Evolutionary conservation across 92 coral and sea anemone species (phyloP), one percentile per base, ranked within the genome.

Genomic region (Scolanthus callimorphus): DNA sequence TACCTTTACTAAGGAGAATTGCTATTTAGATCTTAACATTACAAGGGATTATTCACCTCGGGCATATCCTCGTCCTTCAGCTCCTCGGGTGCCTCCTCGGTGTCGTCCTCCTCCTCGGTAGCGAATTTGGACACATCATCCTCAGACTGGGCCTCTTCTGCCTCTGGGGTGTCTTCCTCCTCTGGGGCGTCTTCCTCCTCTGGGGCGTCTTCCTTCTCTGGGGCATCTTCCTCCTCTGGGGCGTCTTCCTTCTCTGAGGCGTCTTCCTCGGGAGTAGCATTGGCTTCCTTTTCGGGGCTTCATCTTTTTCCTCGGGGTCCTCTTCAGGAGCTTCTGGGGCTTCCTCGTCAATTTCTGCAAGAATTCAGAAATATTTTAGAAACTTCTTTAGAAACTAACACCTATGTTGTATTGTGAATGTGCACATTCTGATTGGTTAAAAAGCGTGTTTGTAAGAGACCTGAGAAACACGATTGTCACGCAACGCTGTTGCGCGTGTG

Each of bases 251-350:
- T 15, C 28, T 57, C 63, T 13, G 12, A 44, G 24, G 49, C n/a
- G 13, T 26, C 49, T 2, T 37, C 63, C 63, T 57, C 26, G 27
- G n/a, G 30, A 25, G 30, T 28, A 4, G 29, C 51, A 0, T 20
- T 10, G 28, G 20, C 52, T 9, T 45, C 27, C 10, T 38, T 29
- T 34, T 15, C 6, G 15, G 41, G 15, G 41, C 41, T 6, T 34
- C 41, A 6, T 34, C 41, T 6, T 34, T 15, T 34, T 15, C 41
- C 65, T 51, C 57, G 12, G 29, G 6, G 17, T 47, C 68, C 25
- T 47, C 68, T 31, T 62, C 68, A n/a, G 68, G 68, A 23, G 68
- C 47, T 25, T 54, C 68, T 2, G 68, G 68, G n/a, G 68, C 68
- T 27, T 62, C 68, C 3, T 62, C 68, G 11, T 59, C 65, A 17